phyloP scores from a whole-genome alignment of 2,113 vertebrate species.

The Psophia crepitans region DNA sequence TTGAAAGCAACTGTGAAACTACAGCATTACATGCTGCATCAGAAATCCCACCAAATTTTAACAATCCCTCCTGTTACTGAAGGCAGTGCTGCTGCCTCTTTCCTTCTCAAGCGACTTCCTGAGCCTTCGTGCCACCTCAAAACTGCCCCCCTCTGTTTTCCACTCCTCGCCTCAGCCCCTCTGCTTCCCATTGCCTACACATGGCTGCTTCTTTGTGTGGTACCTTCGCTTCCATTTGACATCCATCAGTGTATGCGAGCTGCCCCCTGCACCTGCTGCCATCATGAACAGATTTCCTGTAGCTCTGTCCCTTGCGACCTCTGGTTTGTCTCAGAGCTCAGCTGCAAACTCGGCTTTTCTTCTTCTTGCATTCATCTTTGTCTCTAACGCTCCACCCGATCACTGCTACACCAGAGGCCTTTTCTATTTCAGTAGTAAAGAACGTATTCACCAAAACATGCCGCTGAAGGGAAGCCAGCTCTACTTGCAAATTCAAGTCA shows the following conservation, averaged over 20 bases:
- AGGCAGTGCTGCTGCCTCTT: neutral
- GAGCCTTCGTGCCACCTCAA: neutral
- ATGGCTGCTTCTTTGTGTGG: conserved; percentile 18
- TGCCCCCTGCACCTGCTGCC: conserved; percentile 34
- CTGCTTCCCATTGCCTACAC: neutral
- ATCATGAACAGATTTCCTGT: conserved; percentile 41
- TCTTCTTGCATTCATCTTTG: conserved; percentile 28
- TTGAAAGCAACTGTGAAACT: neutral
- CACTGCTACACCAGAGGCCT: neutral
- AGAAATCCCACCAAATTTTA: conserved; percentile 1
- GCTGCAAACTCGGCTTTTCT: conserved; percentile 19
- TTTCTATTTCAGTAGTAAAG: neutral
- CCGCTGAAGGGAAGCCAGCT: neutral
- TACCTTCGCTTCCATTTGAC: neutral
- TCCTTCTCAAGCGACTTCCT: neutral
- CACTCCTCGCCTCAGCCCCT: neutral
- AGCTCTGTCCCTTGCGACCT: neutral
- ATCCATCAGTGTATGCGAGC: neutral
- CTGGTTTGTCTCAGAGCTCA: neutral
- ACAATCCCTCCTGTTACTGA: neutral
- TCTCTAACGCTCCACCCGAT: neutral
- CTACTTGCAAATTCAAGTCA: neutral
- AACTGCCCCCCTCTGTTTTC: neutral
- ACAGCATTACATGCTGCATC: neutral
- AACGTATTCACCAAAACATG: neutral